A percentile compares a stretch with the other conserved stretches of the same genome.
Evolutionary conservation across 2,888 invertebrate species (phyloP).

Genomic region (Scaptodrosophila latifasciaeformis): DNA sequence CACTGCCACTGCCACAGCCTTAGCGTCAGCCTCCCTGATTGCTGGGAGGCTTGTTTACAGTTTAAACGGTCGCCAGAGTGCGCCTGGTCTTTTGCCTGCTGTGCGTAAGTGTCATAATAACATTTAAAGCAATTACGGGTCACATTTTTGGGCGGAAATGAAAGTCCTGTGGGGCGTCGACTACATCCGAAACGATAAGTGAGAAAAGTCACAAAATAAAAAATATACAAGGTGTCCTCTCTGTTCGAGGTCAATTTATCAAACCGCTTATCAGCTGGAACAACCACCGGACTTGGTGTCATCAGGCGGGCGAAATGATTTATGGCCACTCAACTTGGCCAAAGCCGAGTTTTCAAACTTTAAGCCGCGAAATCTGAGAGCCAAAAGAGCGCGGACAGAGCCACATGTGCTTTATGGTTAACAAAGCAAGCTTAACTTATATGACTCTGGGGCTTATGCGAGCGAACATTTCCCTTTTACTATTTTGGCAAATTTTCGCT

Average conservation of each 20-base stretch:
- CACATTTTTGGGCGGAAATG: constrained; percentile 53
- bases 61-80: neutral
- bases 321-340: constrained; percentile 17
- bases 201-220: constrained; percentile 24
- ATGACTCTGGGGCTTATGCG: constrained; percentile 27
- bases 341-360: no score
- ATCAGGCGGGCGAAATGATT: no score
- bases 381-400: no score
- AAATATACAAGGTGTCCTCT: neutral
- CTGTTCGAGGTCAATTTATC: constrained; percentile 42
- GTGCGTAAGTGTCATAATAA: constrained; percentile 68
- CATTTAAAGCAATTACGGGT: constrained; percentile 71
- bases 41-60: constrained; percentile 5
- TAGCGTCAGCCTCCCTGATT: no score
- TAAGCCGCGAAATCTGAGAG: no score
- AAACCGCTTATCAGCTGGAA: constrained; percentile 28
- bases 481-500: constrained; percentile 66
- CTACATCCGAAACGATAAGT: constrained; percentile 51
- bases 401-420: constrained; percentile 63
- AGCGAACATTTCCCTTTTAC: constrained; percentile 22
- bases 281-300: no score
- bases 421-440: constrained; percentile 27
- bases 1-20: no score
- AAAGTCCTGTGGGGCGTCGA: constrained; percentile 48
- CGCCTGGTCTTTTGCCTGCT: constrained; percentile 28